Base-by-base conservation (phyloP, 1,140 invertebrate genomes). In the Trichonephila inaurata region DNA sequence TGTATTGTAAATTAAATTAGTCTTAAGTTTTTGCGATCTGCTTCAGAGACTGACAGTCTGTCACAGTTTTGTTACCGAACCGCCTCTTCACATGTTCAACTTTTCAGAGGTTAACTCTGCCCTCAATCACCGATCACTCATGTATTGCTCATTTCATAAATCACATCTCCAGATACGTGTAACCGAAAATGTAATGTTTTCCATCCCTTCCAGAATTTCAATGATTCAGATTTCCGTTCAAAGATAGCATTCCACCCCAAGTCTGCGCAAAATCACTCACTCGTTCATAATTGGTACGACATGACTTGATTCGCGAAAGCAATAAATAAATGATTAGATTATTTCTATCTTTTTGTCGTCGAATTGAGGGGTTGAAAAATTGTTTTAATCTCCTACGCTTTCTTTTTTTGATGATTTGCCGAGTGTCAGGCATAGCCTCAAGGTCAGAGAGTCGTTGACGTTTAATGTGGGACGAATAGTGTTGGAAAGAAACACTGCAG, bases 241-340 rank as follows among this genome's bases (percentile, higher is more conserved):
- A 66, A 81, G 66, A 64, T 40, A 81, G 72, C 72, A 77, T 90
- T 81, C 89, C 66, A 40, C 72, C 18, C 72, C 6, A 18, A 7
- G 33, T 77, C 44, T 51, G 21, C 10, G 60, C 21, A 62, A 66
- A 92, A 51, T 64, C 90, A 92, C 90, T 92, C 90, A 92, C 24
- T 92, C 90, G 90, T 83, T 85, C 82, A 92, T 92, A 92, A 92
- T 92, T 85, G 90, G 81, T n/a, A 18, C 77, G 51, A 92, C 90
- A 92, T 92, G 90, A 92, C 77, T 85, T 24, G 90, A 66, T 69
- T 92, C 28, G 66, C 40, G 19, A 81, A 89, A 81, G 89, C 69
- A 91, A 91, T 91, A 91, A 91, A 81, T 81, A 91, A 91, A 91
- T 91, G 69, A 91, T 91, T 91, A 91, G 89, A 62, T 82, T 91